phyloP scores from a whole-genome alignment of 2,113 vertebrate genomes.

The Sinosuthora webbiana region DNA sequence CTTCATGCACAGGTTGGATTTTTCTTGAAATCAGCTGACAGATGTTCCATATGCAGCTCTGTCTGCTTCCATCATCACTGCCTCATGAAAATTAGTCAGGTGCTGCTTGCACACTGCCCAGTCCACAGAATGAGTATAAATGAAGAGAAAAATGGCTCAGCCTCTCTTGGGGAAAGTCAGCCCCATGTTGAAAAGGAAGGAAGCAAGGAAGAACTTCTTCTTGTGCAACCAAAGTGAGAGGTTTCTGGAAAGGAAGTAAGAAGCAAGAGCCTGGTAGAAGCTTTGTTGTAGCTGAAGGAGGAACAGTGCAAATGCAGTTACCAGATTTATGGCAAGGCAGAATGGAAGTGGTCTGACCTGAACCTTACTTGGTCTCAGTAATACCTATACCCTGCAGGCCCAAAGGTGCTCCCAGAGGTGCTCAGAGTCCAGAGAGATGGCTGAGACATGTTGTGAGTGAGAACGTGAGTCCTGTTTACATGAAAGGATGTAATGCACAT shows the following conservation, averaged over 20 bases:
- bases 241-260: neutral
- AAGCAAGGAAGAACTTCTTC: neutral
- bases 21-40: neutral
- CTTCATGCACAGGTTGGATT: neutral
- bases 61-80: neutral
- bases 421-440: neutral
- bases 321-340: neutral
- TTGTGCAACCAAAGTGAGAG: neutral
- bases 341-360: neutral
- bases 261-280: neutral
- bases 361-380: neutral
- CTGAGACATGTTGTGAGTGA: fast-evolving
- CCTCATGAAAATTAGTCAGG: neutral
- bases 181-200: neutral
- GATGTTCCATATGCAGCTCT: neutral
- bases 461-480: neutral
- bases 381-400: neutral
- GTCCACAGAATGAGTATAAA: neutral
- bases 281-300: neutral
- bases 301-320: neutral
- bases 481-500: neutral
- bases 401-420: neutral
- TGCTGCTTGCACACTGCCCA: neutral
- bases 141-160: neutral
- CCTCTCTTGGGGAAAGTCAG: neutral